A percentile compares a stretch with the other conserved stretches of the same genome.
These are phyloP conservation scores for Scartelaos histophorus DNA, from an alignment of 2,113 vertebrate genomes.

Conservation along the genomic window DNA sequence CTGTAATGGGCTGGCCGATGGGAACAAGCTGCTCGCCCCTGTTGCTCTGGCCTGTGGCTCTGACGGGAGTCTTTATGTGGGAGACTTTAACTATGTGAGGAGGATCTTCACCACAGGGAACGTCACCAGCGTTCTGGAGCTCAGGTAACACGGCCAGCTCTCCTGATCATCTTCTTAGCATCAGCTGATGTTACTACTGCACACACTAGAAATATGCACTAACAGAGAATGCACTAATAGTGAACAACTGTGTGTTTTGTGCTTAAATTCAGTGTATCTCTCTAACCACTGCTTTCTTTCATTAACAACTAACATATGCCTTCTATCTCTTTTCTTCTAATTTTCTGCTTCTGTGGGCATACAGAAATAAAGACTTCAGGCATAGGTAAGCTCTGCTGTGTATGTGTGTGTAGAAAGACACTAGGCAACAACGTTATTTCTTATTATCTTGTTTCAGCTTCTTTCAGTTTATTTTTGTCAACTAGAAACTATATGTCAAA, in stretches of 20 bases:
- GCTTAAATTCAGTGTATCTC: conserved; percentile 37
- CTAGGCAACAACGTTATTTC: not conserved
- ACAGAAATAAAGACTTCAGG: conserved; percentile 99
- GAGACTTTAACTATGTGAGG: conserved; percentile 98
- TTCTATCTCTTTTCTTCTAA: conserved; percentile 47
- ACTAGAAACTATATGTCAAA: not conserved
- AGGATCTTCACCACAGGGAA: conserved; percentile 97
- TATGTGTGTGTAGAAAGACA: conserved; percentile 12
- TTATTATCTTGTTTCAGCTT: no score
- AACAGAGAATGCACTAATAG: conserved; percentile 52
- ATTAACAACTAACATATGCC: conserved; percentile 64
- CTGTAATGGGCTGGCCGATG: conserved; percentile 96
- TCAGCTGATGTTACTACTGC: conserved; percentile 7
- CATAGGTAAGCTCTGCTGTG: conserved; percentile 91
- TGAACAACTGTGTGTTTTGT: conserved; percentile 50
- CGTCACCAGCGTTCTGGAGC: conserved; percentile 94
- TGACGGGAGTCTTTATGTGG: conserved; percentile 95
- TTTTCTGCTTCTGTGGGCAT: conserved; percentile 78
- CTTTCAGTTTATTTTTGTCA: not conserved
- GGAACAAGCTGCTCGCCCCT: conserved; percentile 96
- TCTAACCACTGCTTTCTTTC: conserved; percentile 9
- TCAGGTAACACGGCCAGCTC: conserved; percentile 81
- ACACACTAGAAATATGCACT: conserved; percentile 42
- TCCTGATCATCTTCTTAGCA: not conserved
- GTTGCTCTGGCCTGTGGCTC: conserved; percentile 91